Conservation (phyloP, 2,113 vertebrate species). For the Argyrosomus japonicus region DNA sequence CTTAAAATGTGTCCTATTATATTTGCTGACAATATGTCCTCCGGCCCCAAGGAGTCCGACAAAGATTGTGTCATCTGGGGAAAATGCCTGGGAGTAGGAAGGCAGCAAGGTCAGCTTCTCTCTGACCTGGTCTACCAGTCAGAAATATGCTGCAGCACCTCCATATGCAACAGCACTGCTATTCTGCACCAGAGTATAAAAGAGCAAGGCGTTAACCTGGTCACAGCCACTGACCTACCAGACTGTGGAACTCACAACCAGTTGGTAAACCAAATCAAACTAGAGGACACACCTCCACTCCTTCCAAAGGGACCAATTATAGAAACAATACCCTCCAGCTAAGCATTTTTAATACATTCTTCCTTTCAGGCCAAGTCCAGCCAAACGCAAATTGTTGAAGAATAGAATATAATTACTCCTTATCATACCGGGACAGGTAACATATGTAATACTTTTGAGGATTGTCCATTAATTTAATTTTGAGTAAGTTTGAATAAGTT, state of each 20-base stretch:
- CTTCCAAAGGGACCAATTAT: conserved; percentile 50
- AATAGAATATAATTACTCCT: conserved; percentile 13
- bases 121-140: conserved; percentile 25
- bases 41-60: conserved; percentile 25
- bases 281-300: conserved; percentile 1
- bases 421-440: conserved; percentile 2
- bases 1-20: conserved; percentile 45
- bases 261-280: conserved; percentile 39
- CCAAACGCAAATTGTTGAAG: not conserved
- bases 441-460: not conserved
- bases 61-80: conserved; percentile 26
- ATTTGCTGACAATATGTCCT: conserved; percentile 52
- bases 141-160: conserved; percentile 35
- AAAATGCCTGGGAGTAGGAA: conserved; percentile 45
- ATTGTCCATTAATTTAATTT: conserved; percentile 7
- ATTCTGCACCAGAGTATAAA: conserved; percentile 27
- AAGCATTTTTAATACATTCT: conserved; percentile 13
- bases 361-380: conserved; percentile 3
- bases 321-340: conserved; percentile 10
- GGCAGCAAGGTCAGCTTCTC: conserved; percentile 46
- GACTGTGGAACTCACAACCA: conserved; percentile 23
- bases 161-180: conserved; percentile 29
- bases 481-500: not conserved
- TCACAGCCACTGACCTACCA: conserved; percentile 23
- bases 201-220: conserved; percentile 14